Conservation (phyloP, 2,113 vertebrate genomes). For the Albula goreensis region DNA sequence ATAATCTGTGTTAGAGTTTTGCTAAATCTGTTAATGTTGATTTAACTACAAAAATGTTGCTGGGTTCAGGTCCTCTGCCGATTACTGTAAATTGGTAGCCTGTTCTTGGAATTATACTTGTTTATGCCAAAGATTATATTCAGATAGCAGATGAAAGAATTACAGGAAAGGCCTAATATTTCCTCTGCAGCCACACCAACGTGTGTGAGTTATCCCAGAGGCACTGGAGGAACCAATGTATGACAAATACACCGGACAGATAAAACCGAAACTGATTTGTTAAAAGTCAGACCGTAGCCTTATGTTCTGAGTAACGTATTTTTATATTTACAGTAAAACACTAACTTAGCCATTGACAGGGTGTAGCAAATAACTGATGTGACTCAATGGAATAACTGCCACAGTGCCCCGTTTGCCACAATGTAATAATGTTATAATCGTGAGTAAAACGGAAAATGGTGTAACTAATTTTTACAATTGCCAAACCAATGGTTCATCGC, state of each 20-base stretch:
- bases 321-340: background rate
- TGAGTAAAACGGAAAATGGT: background rate
- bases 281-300: background rate
- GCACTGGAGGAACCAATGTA: background rate
- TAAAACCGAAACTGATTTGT: background rate
- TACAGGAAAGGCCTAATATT: background rate
- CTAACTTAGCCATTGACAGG: background rate
- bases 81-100: too few species aligned
- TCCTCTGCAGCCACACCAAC: background rate
- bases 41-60: too few species aligned
- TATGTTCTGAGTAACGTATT: background rate
- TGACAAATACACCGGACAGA: background rate
- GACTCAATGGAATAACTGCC: background rate
- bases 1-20: too few species aligned
- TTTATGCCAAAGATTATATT: too few species aligned
- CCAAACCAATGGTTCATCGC: background rate
- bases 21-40: too few species aligned
- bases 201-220: background rate
- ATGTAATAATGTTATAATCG: background rate
- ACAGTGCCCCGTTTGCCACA: background rate
- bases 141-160: too few species aligned
- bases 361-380: background rate
- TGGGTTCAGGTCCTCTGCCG: too few species aligned
- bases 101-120: too few species aligned
- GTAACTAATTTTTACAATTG: background rate